phyloP scores from a whole-genome alignment of 1,140 invertebrate genomes.

The Bombus impatiens region DNA sequence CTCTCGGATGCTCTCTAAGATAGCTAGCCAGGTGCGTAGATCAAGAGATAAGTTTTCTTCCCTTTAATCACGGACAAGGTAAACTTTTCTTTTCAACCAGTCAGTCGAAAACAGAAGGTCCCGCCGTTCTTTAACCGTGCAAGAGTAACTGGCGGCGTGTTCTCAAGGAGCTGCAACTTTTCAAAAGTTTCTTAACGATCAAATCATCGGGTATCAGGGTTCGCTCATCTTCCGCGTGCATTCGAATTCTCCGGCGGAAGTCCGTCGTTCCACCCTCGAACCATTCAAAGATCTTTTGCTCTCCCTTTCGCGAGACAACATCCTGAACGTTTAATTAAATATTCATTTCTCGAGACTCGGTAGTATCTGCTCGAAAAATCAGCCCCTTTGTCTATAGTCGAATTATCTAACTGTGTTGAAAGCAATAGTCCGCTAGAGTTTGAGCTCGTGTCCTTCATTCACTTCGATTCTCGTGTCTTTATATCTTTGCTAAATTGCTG shows the following conservation, averaged over 20 bases:
- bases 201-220: slow-evolving; percentile 43
- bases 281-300: neutral
- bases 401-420: neutral
- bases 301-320: neutral
- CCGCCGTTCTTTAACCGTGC: slow-evolving; percentile 5
- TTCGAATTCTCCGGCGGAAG: neutral
- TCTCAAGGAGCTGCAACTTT: slow-evolving; percentile 2
- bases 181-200: slow-evolving; percentile 43
- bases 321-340: slow-evolving; percentile 8
- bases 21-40: slow-evolving; percentile 22
- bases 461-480: neutral
- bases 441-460: neutral
- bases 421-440: neutral
- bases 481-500: too few species aligned
- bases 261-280: neutral
- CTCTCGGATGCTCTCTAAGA: neutral
- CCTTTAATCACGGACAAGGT: slow-evolving; percentile 38
- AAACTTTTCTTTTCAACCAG: slow-evolving; percentile 42
- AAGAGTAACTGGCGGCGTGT: neutral
- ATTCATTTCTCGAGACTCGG: neutral
- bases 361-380: neutral
- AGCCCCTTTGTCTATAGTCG: neutral
- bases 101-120: slow-evolving; percentile 23
- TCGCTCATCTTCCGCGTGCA: slow-evolving; percentile 14
- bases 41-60: slow-evolving; percentile 34